Evolutionary conservation across 2,113 vertebrate genomes (phyloP), one percentile per base, ranked within the genome.

Genomic region (Coryphaenoides rupestris): DNA sequence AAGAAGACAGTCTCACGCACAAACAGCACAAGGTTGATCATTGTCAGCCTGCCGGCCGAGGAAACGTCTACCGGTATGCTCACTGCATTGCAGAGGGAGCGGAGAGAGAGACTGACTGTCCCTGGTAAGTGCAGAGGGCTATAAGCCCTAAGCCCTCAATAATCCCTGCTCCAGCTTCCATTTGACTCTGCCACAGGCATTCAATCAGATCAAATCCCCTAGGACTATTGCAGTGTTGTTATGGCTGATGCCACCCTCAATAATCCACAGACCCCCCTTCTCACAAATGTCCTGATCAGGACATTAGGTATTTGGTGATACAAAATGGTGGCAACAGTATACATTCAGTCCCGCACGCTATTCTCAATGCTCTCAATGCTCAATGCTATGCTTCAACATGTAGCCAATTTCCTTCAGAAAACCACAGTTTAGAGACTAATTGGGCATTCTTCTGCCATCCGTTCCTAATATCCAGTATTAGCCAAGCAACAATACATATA

Each of bases 161-260:
- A 87, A 87, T 89, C 85, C 85, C 79, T 60, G 59, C 74, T 76
- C 83, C 83, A 66, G 75, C 80, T 80, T 83, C 76, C 79, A 69
- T 77, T 81, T 70, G 72, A 70, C 78, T 83, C 77, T 73, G 66
- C 56, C 62, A 64, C 58, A 64, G 26, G 16, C 45, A 76, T 77
- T 75, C 74, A 82, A 80, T 84, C 65, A 84, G 62, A 75, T 79
- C 68, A 82, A 86, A 88, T 86, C 80, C 76, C 70, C 21, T 62
- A 19, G 56, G 55, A 74, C 57, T 63, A 62, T 60, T 66, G 60
- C 58, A 71, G 55, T 71, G 60, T 79, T 57, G 61, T 72, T 60
- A 65, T 45, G 55, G 66, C 22, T 19, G 1, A 19, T 60, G 70
- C 49, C 66, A 62, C 10, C 58, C 19, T 46, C 49, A 14, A 22